These are phyloP conservation scores for Asbolus verrucosus DNA, from an alignment of 1,140 invertebrate genomes.

Conservation along the genomic window DNA sequence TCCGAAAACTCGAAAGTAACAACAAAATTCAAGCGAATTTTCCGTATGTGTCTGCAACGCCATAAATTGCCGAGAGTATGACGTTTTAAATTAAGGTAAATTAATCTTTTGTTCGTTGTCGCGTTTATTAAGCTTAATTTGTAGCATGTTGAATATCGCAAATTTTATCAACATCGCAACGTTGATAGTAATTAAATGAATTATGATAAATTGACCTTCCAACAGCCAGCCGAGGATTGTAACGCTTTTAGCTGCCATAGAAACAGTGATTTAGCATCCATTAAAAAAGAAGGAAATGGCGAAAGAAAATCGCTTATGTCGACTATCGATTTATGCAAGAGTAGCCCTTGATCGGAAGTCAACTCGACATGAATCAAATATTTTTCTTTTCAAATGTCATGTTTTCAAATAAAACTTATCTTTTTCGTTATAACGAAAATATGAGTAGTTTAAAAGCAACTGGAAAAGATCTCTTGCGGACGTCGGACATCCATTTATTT, in stretches of 20 bases:
- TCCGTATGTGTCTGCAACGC: background rate
- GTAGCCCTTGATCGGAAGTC: background rate
- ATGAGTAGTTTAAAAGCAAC: background rate
- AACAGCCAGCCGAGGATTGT: background rate
- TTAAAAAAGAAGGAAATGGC: slow-evolving; percentile 12
- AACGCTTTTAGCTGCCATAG: background rate
- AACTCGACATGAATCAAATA: slow-evolving; percentile 2
- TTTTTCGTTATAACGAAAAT: background rate
- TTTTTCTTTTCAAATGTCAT: slow-evolving; percentile 9
- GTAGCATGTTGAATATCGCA: background rate
- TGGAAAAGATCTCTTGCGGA: background rate
- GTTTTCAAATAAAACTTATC: slow-evolving; percentile 10
- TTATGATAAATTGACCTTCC: slow-evolving; percentile 3
- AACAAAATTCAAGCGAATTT: background rate
- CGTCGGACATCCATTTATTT: background rate
- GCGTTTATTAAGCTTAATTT: slow-evolving; percentile 20
- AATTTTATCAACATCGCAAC: too few species aligned
- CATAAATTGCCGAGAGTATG: slow-evolving; percentile 17
- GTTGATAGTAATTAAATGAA: slow-evolving; percentile 27
- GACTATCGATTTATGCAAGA: slow-evolving; percentile 13
- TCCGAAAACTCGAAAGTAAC: background rate
- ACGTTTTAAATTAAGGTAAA: slow-evolving; percentile 7
- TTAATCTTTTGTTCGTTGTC: slow-evolving; percentile 28
- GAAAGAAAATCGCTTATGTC: slow-evolving; percentile 3
- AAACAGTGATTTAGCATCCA: slow-evolving; percentile 29